Evolutionary conservation across 2,888 invertebrate genomes (phyloP).

Genomic region (Troilus luridus): DNA sequence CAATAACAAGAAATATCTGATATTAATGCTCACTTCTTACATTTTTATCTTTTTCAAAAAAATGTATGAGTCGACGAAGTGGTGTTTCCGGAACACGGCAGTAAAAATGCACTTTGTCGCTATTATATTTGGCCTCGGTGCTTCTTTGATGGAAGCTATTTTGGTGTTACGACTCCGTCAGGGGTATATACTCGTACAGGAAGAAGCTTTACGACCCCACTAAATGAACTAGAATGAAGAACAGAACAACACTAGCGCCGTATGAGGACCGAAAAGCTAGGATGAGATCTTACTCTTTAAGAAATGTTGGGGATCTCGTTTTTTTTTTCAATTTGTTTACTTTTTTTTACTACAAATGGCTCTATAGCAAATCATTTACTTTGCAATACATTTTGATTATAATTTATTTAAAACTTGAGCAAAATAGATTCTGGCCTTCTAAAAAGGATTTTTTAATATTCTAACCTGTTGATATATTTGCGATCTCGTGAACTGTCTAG

Average conservation of each 20-base stretch:
- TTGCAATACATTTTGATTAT: not conserved
- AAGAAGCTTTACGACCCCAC: conserved; percentile 17
- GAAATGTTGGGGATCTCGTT: not conserved
- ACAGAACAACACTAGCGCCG: not conserved
- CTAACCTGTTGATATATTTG: too few species aligned
- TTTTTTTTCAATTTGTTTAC: not conserved
- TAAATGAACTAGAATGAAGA: conserved; percentile 16
- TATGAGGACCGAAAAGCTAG: not conserved
- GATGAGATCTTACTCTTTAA: not conserved
- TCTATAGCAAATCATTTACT: not conserved
- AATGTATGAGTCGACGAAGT: not conserved
- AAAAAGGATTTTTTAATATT: too few species aligned
- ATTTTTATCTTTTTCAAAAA: not conserved
- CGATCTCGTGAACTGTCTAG: too few species aligned
- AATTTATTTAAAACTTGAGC: not conserved
- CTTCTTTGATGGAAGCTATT: conserved; percentile 30
- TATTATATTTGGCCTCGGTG: conserved; percentile 29
- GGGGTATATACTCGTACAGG: not conserved
- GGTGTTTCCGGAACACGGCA: not conserved
- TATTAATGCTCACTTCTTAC: not conserved
- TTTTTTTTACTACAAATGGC: not conserved
- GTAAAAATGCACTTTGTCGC: conserved; percentile 36
- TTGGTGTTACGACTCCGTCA: conserved; percentile 14
- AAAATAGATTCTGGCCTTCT: too few species aligned
- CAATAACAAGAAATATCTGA: too few species aligned